Evolutionary conservation across 1,140 invertebrate genomes (phyloP).

Genomic region (Maniola jurtina): DNA sequence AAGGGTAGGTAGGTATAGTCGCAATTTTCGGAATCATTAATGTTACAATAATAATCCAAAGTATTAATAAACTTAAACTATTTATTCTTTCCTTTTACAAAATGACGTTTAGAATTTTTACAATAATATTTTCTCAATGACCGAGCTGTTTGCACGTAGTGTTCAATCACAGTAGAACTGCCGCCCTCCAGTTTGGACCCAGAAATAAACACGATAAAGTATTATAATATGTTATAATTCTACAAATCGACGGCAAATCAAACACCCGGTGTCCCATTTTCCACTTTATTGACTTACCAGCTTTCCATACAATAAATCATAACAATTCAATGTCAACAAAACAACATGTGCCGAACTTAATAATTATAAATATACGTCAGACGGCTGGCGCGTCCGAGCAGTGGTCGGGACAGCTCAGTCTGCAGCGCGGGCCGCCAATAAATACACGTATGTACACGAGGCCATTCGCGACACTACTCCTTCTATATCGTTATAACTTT

Average conservation of each 20-base stretch:
- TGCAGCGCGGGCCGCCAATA: slow-evolving; percentile 65
- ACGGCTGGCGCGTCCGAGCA: slow-evolving; percentile 56
- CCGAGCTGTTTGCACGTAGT: slow-evolving; percentile 50
- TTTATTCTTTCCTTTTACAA: slow-evolving; percentile 76
- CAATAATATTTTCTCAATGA: slow-evolving; percentile 62
- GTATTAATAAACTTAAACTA: slow-evolving; percentile 74
- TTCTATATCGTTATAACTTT: slow-evolving; percentile 69
- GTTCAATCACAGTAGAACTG: slow-evolving; percentile 55
- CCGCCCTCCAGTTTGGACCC: slow-evolving; percentile 63
- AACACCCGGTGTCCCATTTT: slow-evolving; percentile 74
- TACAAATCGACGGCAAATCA: slow-evolving; percentile 62
- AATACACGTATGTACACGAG: slow-evolving; percentile 76
- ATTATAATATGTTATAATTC: slow-evolving; percentile 19
- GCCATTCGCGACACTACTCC: slow-evolving; percentile 54
- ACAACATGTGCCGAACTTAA: slow-evolving; percentile 76
- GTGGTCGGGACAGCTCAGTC: slow-evolving; percentile 54
- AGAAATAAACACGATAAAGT: slow-evolving; percentile 65
- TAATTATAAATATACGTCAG: slow-evolving; percentile 68
- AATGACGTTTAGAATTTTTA: slow-evolving; percentile 76
- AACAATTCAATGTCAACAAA: slow-evolving; percentile 77
- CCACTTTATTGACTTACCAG: slow-evolving; percentile 77
- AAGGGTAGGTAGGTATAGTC: slow-evolving; percentile 10
- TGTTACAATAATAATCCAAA: slow-evolving; percentile 67
- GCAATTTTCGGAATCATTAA: slow-evolving; percentile 29
- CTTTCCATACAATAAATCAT: slow-evolving; percentile 77